Conservation (phyloP, 2,797 vertebrate genomes). For the Crypturellus tataupa region DNA sequence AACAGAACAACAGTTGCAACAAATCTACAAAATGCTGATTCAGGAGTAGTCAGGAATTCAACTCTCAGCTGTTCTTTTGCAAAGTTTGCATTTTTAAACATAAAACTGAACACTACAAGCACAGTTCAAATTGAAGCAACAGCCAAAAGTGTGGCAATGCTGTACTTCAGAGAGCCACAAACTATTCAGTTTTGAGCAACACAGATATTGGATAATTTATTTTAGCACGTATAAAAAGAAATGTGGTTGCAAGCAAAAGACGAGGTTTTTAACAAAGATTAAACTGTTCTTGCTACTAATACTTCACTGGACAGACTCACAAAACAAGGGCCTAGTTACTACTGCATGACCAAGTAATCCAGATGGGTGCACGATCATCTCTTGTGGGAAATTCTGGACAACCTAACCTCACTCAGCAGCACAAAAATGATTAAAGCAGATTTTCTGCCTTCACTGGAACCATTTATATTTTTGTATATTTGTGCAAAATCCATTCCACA, state of each 20-base stretch:
- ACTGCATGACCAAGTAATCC: not conserved
- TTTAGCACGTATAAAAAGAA: not conserved
- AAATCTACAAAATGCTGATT: constrained; percentile 44
- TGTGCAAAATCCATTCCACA: not conserved
- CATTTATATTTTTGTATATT: not conserved
- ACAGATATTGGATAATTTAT: not conserved
- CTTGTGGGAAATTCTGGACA: not conserved
- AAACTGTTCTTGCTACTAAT: not conserved
- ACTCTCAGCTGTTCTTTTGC: not conserved
- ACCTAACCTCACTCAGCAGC: not conserved
- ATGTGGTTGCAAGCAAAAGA: not conserved
- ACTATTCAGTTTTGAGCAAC: not conserved
- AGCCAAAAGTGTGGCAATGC: not conserved
- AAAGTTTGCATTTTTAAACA: constrained; percentile 7
- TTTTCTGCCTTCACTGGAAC: not conserved
- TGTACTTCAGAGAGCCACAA: not conserved
- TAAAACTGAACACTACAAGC: not conserved
- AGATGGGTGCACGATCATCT: not conserved
- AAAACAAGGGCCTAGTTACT: not conserved
- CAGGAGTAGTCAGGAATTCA: constrained; percentile 49
- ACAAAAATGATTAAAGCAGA: not conserved
- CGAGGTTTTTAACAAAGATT: not conserved
- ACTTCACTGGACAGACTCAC: not conserved
- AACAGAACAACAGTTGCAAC: constrained; percentile 12
- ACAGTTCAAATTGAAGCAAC: not conserved